Evolutionary conservation across 2,113 vertebrate genomes (phyloP).

Genomic region (Tympanuchus pallidicinctus): DNA sequence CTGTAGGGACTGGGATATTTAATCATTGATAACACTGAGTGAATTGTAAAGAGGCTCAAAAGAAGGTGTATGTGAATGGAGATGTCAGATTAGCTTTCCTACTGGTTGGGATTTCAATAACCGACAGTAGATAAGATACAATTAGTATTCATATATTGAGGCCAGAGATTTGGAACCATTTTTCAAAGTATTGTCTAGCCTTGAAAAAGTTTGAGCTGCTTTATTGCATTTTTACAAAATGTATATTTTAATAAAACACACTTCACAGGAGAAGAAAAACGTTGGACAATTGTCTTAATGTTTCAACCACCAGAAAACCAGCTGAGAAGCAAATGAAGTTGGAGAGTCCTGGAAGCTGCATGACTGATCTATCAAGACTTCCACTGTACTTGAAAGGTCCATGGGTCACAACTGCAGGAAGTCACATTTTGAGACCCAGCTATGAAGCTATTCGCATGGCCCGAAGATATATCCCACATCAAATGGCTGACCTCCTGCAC

Average conservation of each 20-base stretch:
- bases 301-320: constrained; percentile 40
- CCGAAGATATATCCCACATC: constrained; percentile 69
- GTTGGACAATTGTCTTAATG: constrained; percentile 47
- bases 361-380: constrained; percentile 53
- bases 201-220: constrained; percentile 44
- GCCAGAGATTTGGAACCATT: constrained; percentile 50
- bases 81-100: constrained; percentile 74
- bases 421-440: constrained; percentile 56
- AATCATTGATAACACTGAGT: constrained; percentile 66
- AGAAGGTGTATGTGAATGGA: constrained; percentile 66
- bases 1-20: constrained; percentile 65
- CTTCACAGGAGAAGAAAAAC: neutral
- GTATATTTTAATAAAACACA: constrained; percentile 26
- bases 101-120: constrained; percentile 69
- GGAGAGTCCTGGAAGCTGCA: constrained; percentile 47
- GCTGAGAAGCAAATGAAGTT: constrained; percentile 4
- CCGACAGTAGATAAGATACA: constrained; percentile 61
- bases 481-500: constrained; percentile 71
- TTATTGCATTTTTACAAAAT: constrained; percentile 22
- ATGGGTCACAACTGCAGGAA: constrained; percentile 67
- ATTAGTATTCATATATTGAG: constrained; percentile 69
- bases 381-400: constrained; percentile 60
- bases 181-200: constrained; percentile 66
- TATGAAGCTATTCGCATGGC: constrained; percentile 61
- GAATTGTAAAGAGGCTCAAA: constrained; percentile 71